These are phyloP conservation scores for Poeciliopsis infans DNA, from an alignment of 2,797 vertebrate species.

Conservation along the genomic window DNA sequence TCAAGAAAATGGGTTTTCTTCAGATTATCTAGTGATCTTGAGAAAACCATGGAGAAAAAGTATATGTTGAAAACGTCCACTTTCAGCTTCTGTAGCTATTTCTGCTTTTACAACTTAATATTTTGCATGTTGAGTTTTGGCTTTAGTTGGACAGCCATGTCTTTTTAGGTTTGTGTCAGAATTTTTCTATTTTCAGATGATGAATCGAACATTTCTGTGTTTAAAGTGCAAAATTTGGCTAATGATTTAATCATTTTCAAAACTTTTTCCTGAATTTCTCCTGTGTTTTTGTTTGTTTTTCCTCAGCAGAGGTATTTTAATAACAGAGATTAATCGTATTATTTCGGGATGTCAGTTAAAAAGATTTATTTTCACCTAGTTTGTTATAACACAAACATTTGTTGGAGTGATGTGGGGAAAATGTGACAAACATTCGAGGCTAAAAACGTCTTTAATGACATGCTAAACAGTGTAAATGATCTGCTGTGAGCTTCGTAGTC, in stretches of 20 bases:
- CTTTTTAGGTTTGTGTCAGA: not conserved
- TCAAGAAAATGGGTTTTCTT: no score
- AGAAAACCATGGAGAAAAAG: no score
- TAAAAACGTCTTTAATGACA: slow-evolving; percentile 68
- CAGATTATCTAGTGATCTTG: no score
- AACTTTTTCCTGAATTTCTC: not conserved
- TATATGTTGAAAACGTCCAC: no score
- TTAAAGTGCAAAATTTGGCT: not conserved
- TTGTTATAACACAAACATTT: not conserved
- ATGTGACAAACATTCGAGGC: slow-evolving; percentile 12
- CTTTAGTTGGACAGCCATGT: not conserved
- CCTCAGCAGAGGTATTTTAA: not conserved
- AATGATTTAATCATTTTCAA: not conserved
- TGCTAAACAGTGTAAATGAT: slow-evolving; percentile 75
- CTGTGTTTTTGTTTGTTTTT: not conserved
- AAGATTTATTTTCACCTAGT: not conserved
- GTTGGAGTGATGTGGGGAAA: not conserved
- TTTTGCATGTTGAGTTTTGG: not conserved
- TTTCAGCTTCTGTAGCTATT: no score
- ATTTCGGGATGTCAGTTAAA: not conserved
- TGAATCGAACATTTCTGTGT: not conserved
- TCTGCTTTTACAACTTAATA: not conserved
- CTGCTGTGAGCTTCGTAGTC: slow-evolving; percentile 55
- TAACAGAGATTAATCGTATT: not conserved
- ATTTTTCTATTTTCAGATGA: not conserved